Percentiles rank a stretch among this genome's conserved stretches.
Conservation (phyloP, 2,113 vertebrate genomes). For the Lophius piscatorius region DNA sequence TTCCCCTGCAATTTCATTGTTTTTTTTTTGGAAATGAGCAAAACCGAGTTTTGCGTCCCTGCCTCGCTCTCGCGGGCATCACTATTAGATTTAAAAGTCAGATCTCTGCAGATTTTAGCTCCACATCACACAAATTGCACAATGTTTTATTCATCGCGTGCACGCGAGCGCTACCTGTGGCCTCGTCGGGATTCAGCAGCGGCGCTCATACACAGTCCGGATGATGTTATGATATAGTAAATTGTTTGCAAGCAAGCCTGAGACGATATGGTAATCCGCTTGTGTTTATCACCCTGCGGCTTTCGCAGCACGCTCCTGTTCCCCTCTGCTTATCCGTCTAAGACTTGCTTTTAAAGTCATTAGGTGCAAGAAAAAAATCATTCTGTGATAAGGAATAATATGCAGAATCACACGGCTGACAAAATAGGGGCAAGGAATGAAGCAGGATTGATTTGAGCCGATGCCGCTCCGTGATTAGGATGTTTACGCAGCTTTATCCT, state of each 20-base stretch:
- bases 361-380: constrained; percentile 58
- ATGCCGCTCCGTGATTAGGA: constrained; percentile 53
- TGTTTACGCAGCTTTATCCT: constrained; percentile 72
- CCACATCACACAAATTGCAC: constrained; percentile 76
- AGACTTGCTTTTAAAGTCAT: constrained; percentile 73
- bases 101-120: constrained; percentile 71
- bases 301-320: constrained; percentile 66
- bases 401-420: constrained; percentile 53
- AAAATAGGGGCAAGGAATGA: constrained; percentile 30
- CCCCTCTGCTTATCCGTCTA: constrained; percentile 63
- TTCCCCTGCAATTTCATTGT: constrained; percentile 56
- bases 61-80: constrained; percentile 47
- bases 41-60: constrained; percentile 44
- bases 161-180: constrained; percentile 58
- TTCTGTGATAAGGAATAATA: constrained; percentile 67
- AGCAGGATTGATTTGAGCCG: constrained; percentile 48
- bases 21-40: constrained; percentile 68
- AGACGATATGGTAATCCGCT: constrained; percentile 71
- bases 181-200: constrained; percentile 48
- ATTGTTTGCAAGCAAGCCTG: constrained; percentile 66
- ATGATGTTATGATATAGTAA: constrained; percentile 68
- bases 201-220: constrained; percentile 31
- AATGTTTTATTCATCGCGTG: constrained; percentile 81
- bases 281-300: constrained; percentile 69
- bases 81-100: constrained; percentile 71